Percentiles rank a stretch among this genome's conserved stretches.
Conservation (phyloP, 2,113 vertebrate genomes). For the Tyto alba region DNA sequence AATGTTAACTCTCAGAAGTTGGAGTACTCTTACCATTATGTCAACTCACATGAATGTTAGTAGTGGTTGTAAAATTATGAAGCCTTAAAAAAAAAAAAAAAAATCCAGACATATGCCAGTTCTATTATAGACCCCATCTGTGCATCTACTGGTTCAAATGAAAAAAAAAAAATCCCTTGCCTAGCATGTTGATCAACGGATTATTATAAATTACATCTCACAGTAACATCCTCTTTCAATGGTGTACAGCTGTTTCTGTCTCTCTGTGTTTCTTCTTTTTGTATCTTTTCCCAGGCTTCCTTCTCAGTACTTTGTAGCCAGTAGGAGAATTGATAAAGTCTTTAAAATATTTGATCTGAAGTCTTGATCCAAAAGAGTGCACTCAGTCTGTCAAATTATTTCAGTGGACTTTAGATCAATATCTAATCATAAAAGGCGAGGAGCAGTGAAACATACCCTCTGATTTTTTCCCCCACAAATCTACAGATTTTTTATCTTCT, state of each 20-base stretch:
- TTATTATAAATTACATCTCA: background rate
- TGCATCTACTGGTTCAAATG: constrained; percentile 24
- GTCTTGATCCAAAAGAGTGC: background rate
- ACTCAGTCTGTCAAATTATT: background rate
- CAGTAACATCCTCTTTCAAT: constrained; percentile 9
- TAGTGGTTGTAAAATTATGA: constrained; percentile 22
- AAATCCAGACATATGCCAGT: background rate
- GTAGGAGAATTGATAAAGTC: background rate
- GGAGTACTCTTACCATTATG: background rate
- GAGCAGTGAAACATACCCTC: background rate
- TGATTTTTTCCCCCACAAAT: background rate
- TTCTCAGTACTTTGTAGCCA: background rate
- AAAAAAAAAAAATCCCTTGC: constrained; percentile 20
- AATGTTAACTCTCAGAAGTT: background rate
- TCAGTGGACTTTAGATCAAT: background rate
- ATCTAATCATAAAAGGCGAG: background rate
- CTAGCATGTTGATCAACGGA: constrained; percentile 19
- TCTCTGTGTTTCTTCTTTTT: background rate
- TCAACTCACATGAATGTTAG: background rate
- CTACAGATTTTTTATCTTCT: background rate
- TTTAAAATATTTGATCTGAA: background rate
- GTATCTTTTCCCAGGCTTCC: background rate
- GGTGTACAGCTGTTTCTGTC: constrained; percentile 8
- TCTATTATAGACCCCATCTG: constrained; percentile 41
- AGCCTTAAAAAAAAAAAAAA: constrained; percentile 16